A percentile compares a stretch with the other conserved stretches of the same genome.
Conservation (phyloP, 2,113 vertebrate genomes). For the Neolamprologus brichardi region DNA sequence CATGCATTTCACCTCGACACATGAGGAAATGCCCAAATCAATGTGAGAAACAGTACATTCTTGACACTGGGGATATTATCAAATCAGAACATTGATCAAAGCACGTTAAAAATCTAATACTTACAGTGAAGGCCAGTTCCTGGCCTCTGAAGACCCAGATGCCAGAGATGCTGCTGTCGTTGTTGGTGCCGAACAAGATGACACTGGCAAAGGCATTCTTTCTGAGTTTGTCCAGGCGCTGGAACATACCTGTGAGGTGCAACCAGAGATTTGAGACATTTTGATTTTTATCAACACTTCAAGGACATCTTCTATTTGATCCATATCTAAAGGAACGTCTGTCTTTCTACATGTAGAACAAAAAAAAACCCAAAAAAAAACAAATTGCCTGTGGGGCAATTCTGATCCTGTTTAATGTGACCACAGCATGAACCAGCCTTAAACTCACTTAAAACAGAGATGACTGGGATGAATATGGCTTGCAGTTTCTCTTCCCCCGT, state of each 20-base stretch:
- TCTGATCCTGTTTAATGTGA: not conserved
- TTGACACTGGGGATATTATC: not conserved
- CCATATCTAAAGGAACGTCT: not conserved
- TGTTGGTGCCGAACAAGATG: slow-evolving; percentile 82
- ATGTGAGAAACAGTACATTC: not conserved
- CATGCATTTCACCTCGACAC: not conserved
- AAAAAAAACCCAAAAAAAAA: not conserved
- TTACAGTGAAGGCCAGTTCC: slow-evolving; percentile 84
- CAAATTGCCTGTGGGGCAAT: not conserved
- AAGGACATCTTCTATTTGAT: not conserved
- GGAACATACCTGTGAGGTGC: slow-evolving; percentile 82
- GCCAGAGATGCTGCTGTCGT: slow-evolving; percentile 84
- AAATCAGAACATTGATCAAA: not conserved
- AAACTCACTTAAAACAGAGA: slow-evolving; percentile 41
- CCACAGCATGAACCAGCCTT: slow-evolving; percentile 47
- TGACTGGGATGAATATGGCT: slow-evolving; percentile 65
- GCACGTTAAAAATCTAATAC: slow-evolving; percentile 5
- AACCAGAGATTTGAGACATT: not conserved
- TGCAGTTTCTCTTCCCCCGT: slow-evolving; percentile 39
- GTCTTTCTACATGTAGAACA: not conserved
- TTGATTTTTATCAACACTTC: not conserved
- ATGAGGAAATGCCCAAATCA: not conserved
- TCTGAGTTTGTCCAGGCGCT: slow-evolving; percentile 86
- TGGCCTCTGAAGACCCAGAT: slow-evolving; percentile 91
- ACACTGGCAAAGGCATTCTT: slow-evolving; percentile 88